Evolutionary conservation across 1,140 invertebrate species (phyloP).

Genomic region (Aplysia californica): DNA sequence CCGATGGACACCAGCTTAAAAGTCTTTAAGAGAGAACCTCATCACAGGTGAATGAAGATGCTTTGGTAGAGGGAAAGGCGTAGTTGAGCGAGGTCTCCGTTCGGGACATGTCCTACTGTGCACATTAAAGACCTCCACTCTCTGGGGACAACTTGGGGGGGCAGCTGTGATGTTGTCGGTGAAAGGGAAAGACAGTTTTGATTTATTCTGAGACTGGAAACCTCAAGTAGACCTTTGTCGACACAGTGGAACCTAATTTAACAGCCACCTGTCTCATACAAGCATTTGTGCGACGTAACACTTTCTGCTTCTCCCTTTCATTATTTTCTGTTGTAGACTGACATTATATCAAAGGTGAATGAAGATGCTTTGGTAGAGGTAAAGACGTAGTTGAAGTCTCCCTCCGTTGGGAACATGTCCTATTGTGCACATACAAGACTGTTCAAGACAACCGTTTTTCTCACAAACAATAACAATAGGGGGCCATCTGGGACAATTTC

Average conservation of each 20-base stretch:
- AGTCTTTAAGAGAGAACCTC: constrained; percentile 29
- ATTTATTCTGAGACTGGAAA: not conserved
- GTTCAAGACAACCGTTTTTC: too few relatives aligned
- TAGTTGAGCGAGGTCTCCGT: too few relatives aligned
- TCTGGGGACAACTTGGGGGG: not conserved
- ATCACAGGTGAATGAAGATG: constrained; percentile 10
- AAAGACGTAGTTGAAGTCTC: too few relatives aligned
- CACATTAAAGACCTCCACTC: not conserved
- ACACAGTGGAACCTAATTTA: too few relatives aligned
- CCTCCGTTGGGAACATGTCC: not conserved
- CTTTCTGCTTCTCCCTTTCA: too few relatives aligned
- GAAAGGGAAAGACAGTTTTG: not conserved
- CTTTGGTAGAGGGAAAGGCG: not conserved
- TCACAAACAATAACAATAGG: too few relatives aligned
- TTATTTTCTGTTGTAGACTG: too few relatives aligned
- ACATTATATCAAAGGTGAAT: constrained; percentile 21
- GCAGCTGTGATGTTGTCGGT: not conserved
- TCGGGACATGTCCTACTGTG: not conserved
- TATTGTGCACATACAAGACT: not conserved
- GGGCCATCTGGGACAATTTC: too few relatives aligned
- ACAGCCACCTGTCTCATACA: too few relatives aligned
- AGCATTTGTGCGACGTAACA: too few relatives aligned
- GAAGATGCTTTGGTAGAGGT: not conserved
- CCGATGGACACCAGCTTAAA: too few relatives aligned
- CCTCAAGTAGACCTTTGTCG: too few relatives aligned